Conservation (phyloP, 1,140 invertebrate species). For the Brachionus sp. region DNA sequence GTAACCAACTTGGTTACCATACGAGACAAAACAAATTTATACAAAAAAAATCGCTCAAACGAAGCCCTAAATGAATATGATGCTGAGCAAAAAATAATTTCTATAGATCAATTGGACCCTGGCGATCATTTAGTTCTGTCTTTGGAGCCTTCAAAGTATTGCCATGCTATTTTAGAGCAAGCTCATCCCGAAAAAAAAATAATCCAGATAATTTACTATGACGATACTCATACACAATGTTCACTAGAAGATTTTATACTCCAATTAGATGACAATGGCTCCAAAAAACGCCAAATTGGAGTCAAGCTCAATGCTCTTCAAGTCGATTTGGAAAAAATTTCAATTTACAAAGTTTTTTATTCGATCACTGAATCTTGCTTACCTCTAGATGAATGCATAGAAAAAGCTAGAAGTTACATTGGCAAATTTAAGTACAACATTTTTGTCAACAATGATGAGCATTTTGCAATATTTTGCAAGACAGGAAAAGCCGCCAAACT, state of each 20-base stretch:
- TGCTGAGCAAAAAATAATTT: neutral
- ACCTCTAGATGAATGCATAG: neutral
- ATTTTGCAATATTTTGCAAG: constrained; percentile 37
- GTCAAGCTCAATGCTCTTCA: neutral
- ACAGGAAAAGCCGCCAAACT: constrained; percentile 25
- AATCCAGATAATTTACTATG: neutral
- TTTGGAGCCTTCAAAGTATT: neutral
- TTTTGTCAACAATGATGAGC: constrained; percentile 34
- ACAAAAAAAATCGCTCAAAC: neutral
- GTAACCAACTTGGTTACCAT: constrained; percentile 1
- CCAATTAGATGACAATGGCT: neutral
- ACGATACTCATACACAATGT: neutral
- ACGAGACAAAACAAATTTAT: constrained; percentile 9
- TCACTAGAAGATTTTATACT: neutral
- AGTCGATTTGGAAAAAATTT: neutral
- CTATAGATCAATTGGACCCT: neutral
- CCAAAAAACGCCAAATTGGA: neutral
- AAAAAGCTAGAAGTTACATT: neutral
- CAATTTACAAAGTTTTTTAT: constrained; percentile 34
- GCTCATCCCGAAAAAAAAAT: neutral
- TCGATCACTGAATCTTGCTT: neutral
- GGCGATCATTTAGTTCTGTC: neutral
- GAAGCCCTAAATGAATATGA: neutral
- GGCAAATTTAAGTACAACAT: constrained; percentile 19
- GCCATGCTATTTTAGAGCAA: neutral